Conservation (phyloP, 2,797 vertebrate genomes). For the Syngnathus rostellatus region DNA sequence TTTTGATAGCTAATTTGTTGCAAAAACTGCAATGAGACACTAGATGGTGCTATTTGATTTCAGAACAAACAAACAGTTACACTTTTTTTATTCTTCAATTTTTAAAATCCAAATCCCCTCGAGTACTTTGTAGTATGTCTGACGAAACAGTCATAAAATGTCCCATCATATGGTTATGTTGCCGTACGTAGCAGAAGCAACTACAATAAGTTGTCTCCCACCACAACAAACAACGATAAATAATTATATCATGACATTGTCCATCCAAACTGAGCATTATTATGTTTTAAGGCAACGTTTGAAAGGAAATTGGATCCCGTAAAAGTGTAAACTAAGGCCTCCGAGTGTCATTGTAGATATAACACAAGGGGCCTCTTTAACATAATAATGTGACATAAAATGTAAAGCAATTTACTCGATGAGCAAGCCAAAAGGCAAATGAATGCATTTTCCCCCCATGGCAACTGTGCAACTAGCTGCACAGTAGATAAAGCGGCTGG, state of each 20-base stretch:
- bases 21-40: not conserved
- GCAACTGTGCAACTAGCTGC: not conserved
- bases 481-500: not conserved
- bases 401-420: not conserved
- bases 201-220: too few relatives aligned
- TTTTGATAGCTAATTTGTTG: not conserved
- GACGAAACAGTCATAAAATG: not conserved
- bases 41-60: slow-evolving; percentile 33
- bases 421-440: not conserved
- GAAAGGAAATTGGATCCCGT: not conserved
- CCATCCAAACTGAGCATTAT: not conserved
- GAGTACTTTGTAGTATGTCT: not conserved
- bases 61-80: not conserved
- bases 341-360: too few relatives aligned
- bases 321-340: too few relatives aligned
- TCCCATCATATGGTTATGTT: not conserved
- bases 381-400: too few relatives aligned
- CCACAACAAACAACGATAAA: not conserved
- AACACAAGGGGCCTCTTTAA: too few relatives aligned
- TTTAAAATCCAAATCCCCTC: not conserved
- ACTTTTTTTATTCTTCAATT: too few relatives aligned
- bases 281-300: not conserved
- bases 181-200: too few relatives aligned
- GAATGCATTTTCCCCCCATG: not conserved
- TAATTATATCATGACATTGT: not conserved